A percentile compares a stretch with the other conserved stretches of the same genome.
Conservation (phyloP, 2,113 vertebrate species). For the Uria lomvia region DNA sequence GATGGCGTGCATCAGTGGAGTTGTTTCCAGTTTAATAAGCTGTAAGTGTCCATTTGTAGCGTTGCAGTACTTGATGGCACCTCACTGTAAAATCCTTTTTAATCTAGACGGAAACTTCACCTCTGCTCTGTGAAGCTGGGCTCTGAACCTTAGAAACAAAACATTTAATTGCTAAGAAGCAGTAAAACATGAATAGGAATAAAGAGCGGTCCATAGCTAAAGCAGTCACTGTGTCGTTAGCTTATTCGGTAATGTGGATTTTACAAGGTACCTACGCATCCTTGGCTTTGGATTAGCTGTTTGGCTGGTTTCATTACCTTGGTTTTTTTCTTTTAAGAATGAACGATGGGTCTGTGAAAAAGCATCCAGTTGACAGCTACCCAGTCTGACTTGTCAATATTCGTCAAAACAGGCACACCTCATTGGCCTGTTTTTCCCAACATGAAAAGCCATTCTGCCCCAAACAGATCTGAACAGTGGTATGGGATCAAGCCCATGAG, state of each 20-base stretch:
- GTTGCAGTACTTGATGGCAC: neutral
- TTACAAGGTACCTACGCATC: neutral
- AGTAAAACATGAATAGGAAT: neutral
- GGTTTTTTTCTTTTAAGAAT: neutral
- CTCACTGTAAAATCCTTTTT: constrained; percentile 27
- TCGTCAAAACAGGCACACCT: neutral
- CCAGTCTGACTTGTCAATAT: neutral
- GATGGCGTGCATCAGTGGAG: neutral
- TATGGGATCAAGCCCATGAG: neutral
- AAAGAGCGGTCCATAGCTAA: neutral
- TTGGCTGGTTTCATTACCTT: neutral
- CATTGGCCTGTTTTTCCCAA: neutral
- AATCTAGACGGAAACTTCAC: neutral
- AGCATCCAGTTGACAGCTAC: neutral
- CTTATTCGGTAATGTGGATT: neutral
- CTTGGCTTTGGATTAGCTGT: neutral
- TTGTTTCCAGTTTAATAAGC: constrained; percentile 36
- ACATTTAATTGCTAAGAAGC: constrained; percentile 5
- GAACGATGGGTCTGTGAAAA: neutral
- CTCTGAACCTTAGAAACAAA: constrained; percentile 30
- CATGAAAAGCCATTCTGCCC: neutral
- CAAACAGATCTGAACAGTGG: neutral
- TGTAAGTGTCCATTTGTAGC: constrained; percentile 26
- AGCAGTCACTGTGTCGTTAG: neutral
- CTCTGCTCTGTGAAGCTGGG: neutral